Conservation (phyloP, 1,140 invertebrate species). For the Heliothis subflexa region DNA sequence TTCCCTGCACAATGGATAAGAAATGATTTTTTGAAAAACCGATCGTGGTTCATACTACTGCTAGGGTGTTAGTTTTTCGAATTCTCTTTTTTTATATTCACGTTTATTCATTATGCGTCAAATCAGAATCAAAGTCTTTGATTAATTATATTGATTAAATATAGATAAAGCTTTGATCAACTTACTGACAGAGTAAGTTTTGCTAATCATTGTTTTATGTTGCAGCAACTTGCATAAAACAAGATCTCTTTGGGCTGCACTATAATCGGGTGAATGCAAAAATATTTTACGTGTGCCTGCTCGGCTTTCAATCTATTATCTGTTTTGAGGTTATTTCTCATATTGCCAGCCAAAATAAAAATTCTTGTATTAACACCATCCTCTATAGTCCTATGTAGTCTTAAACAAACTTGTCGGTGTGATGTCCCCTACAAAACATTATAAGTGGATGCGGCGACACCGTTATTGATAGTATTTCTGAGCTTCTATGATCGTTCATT, state of each 20-base stretch:
- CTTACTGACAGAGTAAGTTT: neutral
- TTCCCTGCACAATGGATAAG: conserved; percentile 26
- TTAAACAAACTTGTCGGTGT: conserved; percentile 37
- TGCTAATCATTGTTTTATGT: too few relatives aligned
- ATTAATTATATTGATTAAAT: too few relatives aligned
- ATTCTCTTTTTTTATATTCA: neutral
- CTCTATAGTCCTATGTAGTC: conserved; percentile 36
- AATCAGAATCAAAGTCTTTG: too few relatives aligned
- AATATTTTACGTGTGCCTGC: too few relatives aligned
- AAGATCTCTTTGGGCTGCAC: too few relatives aligned
- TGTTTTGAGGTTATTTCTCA: neutral
- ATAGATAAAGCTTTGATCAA: too few relatives aligned
- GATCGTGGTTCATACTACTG: neutral
- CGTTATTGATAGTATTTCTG: conserved; percentile 42
- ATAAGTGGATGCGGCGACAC: conserved; percentile 28
- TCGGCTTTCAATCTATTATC: too few relatives aligned
- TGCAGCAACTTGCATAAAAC: too few relatives aligned
- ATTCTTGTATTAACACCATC: conserved; percentile 2
- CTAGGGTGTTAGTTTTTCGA: conserved; percentile 21
- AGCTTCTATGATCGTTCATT: conserved; percentile 39
- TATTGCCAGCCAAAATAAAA: neutral
- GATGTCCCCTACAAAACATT: conserved; percentile 36
- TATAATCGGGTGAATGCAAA: too few relatives aligned
- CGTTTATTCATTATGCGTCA: too few relatives aligned
- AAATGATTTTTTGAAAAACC: conserved; percentile 35